phyloP scores from a whole-genome alignment of 2,888 invertebrate genomes.

The Mythimna albipuncta region DNA sequence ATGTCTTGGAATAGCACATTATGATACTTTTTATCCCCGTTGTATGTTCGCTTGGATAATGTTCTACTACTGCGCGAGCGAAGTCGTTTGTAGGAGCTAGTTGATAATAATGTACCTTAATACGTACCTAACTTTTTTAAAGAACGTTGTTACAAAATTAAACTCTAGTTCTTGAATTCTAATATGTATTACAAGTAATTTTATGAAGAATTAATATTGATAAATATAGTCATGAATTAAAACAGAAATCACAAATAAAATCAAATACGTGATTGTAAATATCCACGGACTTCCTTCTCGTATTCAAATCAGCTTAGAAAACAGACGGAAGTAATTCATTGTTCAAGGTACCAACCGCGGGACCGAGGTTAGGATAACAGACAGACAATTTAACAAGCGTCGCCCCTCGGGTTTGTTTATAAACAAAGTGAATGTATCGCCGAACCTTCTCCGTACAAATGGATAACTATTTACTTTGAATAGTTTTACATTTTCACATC shows the following conservation, averaged over 20 bases:
- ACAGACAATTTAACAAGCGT: conserved; percentile 55
- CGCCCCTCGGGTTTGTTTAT: conserved; percentile 61
- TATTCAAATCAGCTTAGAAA: conserved; percentile 39
- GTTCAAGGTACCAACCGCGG: conserved; percentile 28
- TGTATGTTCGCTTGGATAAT: too few species aligned
- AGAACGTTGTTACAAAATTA: too few species aligned
- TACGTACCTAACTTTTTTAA: too few species aligned
- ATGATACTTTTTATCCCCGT: too few species aligned
- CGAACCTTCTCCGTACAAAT: conserved; percentile 55
- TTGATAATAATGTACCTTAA: too few species aligned
- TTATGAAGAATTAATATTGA: too few species aligned
- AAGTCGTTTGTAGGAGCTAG: too few species aligned
- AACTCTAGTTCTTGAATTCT: too few species aligned
- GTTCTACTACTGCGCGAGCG: too few species aligned
- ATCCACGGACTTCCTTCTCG: background rate
- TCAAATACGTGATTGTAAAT: background rate
- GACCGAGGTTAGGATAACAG: conserved; percentile 36
- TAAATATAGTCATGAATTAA: background rate
- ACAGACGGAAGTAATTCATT: conserved; percentile 16
- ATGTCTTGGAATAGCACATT: too few species aligned
- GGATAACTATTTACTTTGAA: conserved; percentile 45
- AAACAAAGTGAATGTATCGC: conserved; percentile 69
- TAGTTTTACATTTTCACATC: conserved; percentile 50
- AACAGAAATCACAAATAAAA: background rate
- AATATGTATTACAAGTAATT: too few species aligned